Conservation (phyloP, 2,888 invertebrate genomes). For the Congeria kusceri region DNA sequence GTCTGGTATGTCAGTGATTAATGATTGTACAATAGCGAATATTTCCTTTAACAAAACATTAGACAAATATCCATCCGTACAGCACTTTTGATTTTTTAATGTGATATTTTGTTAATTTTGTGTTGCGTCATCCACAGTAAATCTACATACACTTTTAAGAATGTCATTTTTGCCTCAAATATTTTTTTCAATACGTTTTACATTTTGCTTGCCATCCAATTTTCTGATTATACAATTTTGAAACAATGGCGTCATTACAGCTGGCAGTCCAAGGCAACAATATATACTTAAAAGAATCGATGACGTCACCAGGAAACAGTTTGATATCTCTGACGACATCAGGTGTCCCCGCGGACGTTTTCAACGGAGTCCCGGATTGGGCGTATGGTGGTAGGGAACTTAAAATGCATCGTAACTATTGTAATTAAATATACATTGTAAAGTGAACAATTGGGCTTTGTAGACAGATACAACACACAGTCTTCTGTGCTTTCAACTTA, state of each 20-base stretch:
- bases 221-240: neutral
- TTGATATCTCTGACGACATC: conserved; percentile 31
- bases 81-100: too few species aligned
- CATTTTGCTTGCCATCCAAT: too few species aligned
- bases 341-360: conserved; percentile 29
- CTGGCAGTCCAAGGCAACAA: conserved; percentile 49
- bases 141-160: too few species aligned
- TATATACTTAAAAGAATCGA: conserved; percentile 39
- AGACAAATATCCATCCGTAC: too few species aligned
- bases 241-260: conserved; percentile 15
- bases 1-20: conserved; percentile 38
- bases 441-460: too few species aligned
- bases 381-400: conserved; percentile 38
- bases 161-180: too few species aligned
- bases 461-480: too few species aligned
- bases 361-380: conserved; percentile 58
- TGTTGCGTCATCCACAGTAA: too few species aligned
- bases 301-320: neutral
- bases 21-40: neutral
- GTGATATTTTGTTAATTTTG: neutral
- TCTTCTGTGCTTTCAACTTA: too few species aligned
- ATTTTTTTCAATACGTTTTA: neutral
- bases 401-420: too few species aligned
- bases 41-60: too few species aligned
- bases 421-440: too few species aligned